Evolutionary conservation across 2,113 vertebrate genomes (phyloP), one percentile per base, ranked within the genome.

Genomic region (Toxotes chatareus): DNA sequence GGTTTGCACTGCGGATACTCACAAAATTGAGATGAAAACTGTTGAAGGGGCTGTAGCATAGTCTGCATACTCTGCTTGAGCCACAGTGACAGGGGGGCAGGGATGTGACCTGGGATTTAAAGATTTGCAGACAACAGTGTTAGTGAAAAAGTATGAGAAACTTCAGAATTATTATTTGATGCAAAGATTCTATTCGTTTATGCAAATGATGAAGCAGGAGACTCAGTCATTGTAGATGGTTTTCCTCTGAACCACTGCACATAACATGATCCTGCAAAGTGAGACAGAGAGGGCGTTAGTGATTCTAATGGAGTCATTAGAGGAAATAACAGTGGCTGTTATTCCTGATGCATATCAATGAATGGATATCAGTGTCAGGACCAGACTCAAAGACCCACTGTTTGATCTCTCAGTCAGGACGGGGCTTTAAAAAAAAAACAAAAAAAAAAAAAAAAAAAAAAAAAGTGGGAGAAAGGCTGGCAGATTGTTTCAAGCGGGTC

Each of bases 321-420:
- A 27, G 47, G 67, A 14, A 86, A 81, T 75, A 80, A 88, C 76
- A 83, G 74, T 5, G 0, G 46, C 76, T 80, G 46, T 77, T 90
- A 81, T 61, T 80, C 59, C 67, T 67, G 89, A 91, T 88, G 73
- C 80, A 84, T 88, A 87, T 91, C 83, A 51, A 4, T 91, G 85
- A 91, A 89, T 90, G 86, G 80, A 81, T 89, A 88, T 86, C 87
- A 80, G 81, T 91, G 84, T 87, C 80, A 79, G 79, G 51, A 49
- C 14, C 5, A 11, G 31, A 72, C 60, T 89, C 78, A 91, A 85
- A 89, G 88, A 73, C 9, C 81, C 83, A 72, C 78, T 91, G 92
- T 92, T 73, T 66, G 75, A 84, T 81, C 42, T 23, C 2, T 71
- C 65, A 67, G 68, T 64, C 57, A 42, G 46, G 53, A 73, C 47